Base-by-base conservation (phyloP, 2,888 invertebrate species). In the Eurois occulta region DNA sequence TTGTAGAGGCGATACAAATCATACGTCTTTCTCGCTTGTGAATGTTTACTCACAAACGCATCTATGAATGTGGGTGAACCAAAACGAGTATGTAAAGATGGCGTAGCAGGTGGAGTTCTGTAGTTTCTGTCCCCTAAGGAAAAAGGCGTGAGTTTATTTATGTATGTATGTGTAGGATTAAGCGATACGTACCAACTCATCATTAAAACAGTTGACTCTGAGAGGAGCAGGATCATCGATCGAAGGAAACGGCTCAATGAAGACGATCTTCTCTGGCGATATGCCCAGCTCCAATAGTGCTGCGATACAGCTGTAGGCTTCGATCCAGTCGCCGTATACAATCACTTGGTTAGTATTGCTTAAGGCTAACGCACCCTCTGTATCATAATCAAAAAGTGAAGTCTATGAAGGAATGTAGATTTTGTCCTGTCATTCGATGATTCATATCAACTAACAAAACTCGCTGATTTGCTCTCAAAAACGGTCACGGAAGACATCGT, bases 251-350 rank as follows among this genome's bases (percentile, higher is more conserved):
- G 97, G 97, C 86, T 97, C 97, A 0, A 98, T 97, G 71, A 98
- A 96, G 0, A 95, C 94, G 24, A 98, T 97, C 89, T 95, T 94
- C 0, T 94, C 90, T 0, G 97, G 95, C 0, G 94, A 84, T 1
- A 98, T 88, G 0, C 98, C 98, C 65, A 97, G 93, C 74, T 97
- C 97, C 7, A 98, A 89, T 41, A 98, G 92, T 0, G 97, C 97
- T 16, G 97, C 97, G 0, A 98, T 92, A 87, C 98, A 98, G 77
- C 97, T 97, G 89, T 97, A 98, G 0, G 97, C 97, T 90, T 98
- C 97, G 68, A 98, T 89, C 76, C 97, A 97, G 72, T 97, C 97
- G 0, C 98, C 98, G 90, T 98, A 98, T 1, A 98, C 97, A 0
- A 98, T 93, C 46, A 98, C 93, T 35, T 87, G 94, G 68, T 94